Evolutionary conservation across 2,113 vertebrate species (phyloP).

Genomic region (Abramis brama): DNA sequence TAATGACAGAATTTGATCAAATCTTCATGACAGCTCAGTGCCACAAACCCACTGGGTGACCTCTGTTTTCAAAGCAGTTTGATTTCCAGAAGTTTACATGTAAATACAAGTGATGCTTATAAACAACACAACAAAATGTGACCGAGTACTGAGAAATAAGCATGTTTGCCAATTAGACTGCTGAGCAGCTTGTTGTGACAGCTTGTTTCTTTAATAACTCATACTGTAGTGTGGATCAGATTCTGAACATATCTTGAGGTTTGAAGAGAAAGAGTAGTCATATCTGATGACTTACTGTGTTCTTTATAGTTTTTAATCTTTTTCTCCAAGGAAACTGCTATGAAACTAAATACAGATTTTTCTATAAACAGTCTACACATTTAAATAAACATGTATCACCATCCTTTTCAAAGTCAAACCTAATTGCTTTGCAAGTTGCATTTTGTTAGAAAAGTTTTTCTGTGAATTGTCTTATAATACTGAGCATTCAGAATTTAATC

Average conservation of each 20-base stretch:
- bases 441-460: neutral
- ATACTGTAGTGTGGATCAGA: constrained; percentile 3
- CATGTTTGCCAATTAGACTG: constrained; percentile 11
- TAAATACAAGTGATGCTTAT: constrained; percentile 7
- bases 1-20: neutral
- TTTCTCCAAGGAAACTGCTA: neutral
- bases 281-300: neutral
- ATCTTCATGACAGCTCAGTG: neutral
- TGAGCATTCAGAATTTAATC: neutral
- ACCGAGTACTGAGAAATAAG: constrained; percentile 8
- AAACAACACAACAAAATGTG: constrained; percentile 22
- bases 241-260: neutral
- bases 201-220: neutral
- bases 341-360: neutral
- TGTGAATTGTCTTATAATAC: neutral
- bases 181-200: constrained; percentile 2
- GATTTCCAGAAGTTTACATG: constrained; percentile 2
- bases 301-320: neutral
- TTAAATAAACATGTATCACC: neutral
- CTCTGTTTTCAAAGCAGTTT: constrained; percentile 8
- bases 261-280: neutral
- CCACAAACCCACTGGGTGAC: neutral
- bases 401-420: neutral
- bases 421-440: neutral
- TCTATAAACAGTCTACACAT: neutral